phyloP scores from a whole-genome alignment of 2,888 invertebrate genomes.

The Rhagophthalmus giganteus region DNA sequence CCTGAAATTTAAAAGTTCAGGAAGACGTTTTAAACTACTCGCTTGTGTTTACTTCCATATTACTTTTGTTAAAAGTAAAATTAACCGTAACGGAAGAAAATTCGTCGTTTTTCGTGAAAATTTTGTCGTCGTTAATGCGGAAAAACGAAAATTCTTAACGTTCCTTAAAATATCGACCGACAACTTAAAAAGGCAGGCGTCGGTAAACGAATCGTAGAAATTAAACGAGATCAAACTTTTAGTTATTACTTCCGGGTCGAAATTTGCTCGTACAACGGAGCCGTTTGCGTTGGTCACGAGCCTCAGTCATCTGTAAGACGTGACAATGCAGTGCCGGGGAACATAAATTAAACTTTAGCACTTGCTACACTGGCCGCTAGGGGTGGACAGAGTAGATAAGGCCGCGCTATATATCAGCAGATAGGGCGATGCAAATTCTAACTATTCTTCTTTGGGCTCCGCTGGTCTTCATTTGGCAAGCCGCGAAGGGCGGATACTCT shows the following conservation, averaged over 20 bases:
- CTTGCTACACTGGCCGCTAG: slow-evolving; percentile 54
- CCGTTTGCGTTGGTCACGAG: slow-evolving; percentile 22
- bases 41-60: slow-evolving; percentile 8
- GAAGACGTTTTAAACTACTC: slow-evolving; percentile 21
- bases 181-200: background rate
- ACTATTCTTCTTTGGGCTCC: slow-evolving; percentile 47
- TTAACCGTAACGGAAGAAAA: too few relatives aligned
- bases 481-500: slow-evolving; percentile 35
- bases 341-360: slow-evolving; percentile 58
- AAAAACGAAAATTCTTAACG: too few relatives aligned
- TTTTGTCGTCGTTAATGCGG: too few relatives aligned
- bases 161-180: too few relatives aligned
- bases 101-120: too few relatives aligned
- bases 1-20: slow-evolving; percentile 24
- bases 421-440: slow-evolving; percentile 51
- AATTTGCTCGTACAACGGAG: slow-evolving; percentile 16
- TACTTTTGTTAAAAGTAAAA: too few relatives aligned
- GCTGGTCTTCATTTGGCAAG: slow-evolving; percentile 43
- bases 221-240: slow-evolving; percentile 13
- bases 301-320: slow-evolving; percentile 56
- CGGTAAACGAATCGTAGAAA: background rate
- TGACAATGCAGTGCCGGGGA: slow-evolving; percentile 54
- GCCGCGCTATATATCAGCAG: slow-evolving; percentile 54
- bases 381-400: slow-evolving; percentile 57
- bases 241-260: slow-evolving; percentile 14